These are phyloP conservation scores for Promerops cafer DNA, from an alignment of 2,113 vertebrate species.

Conservation along the genomic window DNA sequence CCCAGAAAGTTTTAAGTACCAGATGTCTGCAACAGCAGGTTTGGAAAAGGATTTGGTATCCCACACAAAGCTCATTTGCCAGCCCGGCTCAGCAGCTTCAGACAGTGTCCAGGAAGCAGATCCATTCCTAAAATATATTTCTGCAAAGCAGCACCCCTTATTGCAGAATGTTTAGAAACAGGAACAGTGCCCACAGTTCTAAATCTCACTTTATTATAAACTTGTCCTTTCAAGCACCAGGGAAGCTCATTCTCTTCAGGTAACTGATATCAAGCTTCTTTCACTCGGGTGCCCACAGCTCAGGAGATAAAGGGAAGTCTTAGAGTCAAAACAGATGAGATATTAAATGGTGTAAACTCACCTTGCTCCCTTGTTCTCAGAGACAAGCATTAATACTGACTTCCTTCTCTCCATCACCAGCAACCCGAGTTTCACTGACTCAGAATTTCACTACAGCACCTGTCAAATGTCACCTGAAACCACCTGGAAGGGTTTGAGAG, in stretches of 20 bases:
- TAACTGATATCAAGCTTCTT: not conserved
- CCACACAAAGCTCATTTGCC: not conserved
- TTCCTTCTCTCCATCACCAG: not conserved
- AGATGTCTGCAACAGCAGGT: not conserved
- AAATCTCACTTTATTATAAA: not conserved
- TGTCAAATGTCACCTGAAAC: not conserved
- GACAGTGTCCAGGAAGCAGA: not conserved
- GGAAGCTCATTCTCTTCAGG: not conserved
- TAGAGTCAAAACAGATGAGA: not conserved
- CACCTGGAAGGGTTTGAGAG: not conserved
- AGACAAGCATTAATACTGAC: not conserved
- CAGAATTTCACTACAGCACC: not conserved
- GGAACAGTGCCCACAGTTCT: not conserved
- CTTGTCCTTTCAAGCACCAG: not conserved
- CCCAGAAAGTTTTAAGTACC: not conserved
- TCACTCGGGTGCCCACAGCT: too few relatives aligned
- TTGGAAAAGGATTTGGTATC: not conserved
- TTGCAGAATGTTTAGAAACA: not conserved
- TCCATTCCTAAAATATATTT: not conserved
- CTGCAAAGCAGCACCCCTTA: not conserved
- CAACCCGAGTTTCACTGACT: not conserved
- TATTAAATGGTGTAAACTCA: not conserved
- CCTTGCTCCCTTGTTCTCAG: not conserved
- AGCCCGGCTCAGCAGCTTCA: not conserved
- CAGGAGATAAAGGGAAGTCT: not conserved